Evolutionary conservation across 2,888 invertebrate genomes (phyloP), one percentile per base, ranked within the genome.

Genomic region (Apamea monoglypha): DNA sequence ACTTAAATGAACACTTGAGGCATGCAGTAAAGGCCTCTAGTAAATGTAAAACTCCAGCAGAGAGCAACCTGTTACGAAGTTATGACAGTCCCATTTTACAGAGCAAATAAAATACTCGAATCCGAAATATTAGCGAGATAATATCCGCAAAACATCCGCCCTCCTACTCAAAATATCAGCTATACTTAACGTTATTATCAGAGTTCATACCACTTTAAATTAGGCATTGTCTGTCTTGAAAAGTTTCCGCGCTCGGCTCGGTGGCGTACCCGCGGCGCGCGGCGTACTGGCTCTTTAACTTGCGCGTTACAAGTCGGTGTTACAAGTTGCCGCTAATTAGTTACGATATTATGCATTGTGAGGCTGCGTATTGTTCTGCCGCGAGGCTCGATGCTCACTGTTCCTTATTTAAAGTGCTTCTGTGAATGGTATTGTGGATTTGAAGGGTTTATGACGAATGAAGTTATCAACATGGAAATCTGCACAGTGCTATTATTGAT

Each of bases 131-230:
- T 40, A 67, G 61, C n/a, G 21, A 32, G 21, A 69, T 32, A 61
- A 77, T 67, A 87, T 76, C 76, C 64, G 61, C 71, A n/a, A 14
- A 72, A 63, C 69, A 71, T 61, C 44, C 76, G 3, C 71, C 78
- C 68, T 81, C 75, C 70, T 87, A 82, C 73, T 36, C 63, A 73
- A 80, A 87, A 85, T 88, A 87, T 88, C 85, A 84, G 85, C 83
- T 80, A 86, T 86, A 90, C 91, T 90, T 90, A 90, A 88, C 86
- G 86, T 90, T 88, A 90, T 90, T 90, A 90, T 89, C 90, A 74
- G 78, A 90, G 87, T 90, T 90, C 87, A 91, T 90, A 90, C 88
- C 89, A 90, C 90, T 90, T 90, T 88, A 90, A 91, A 90, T 90
- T 90, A 90, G 90, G 86, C 86, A 91, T 90, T 90, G 90, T 90